Evolutionary conservation across 2,797 vertebrate species (phyloP), one percentile per base, ranked within the genome.

Genomic region (Helarctos malayanus): DNA sequence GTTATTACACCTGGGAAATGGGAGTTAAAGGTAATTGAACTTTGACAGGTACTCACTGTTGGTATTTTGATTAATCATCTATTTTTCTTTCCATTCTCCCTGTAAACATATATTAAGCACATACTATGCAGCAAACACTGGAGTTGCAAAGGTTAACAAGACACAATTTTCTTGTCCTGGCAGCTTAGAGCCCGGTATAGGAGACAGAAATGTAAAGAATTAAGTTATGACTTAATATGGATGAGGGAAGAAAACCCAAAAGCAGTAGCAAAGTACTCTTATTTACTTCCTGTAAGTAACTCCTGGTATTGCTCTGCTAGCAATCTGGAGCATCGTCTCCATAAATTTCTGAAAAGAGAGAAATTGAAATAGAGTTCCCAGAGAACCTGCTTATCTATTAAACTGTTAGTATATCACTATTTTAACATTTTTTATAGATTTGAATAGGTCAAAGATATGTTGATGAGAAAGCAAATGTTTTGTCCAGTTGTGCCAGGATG

Each of bases 171-270:
- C 68, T 47, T 93, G 49, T 92, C 38, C 79, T 89, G 73, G n/a
- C 47, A 78, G 38, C 12, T 63, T 71, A 76, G 2, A 85, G 16
- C 9, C 18, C 69, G 47, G 3, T 14, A 5, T 10, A 65, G 23
- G 8, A 92, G 65, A 93, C 19, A 95, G 38, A 92, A 76, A 92
- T 29, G 18, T 79, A 75, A 97, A 94, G 29, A 97, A 59, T 94
- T 89, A 79, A 91, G 41, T 81, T 79, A 10, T 61, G 15, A 82
- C 8, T 56, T 89, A 65, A 69, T 41, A 25, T 83, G 11, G 41
- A 86, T 69, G 27, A 94, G 38, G 38, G 38, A 56, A 79, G 35
- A 83, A 63, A 54, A 32, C 7, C 21, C 14, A 18, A 75, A 95
- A 82, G 52, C 45, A 45, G 23, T 89, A 69, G 79, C 2, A 21